phyloP scores from a whole-genome alignment of 2,797 vertebrate genomes.

The Naso thynnoides region DNA sequence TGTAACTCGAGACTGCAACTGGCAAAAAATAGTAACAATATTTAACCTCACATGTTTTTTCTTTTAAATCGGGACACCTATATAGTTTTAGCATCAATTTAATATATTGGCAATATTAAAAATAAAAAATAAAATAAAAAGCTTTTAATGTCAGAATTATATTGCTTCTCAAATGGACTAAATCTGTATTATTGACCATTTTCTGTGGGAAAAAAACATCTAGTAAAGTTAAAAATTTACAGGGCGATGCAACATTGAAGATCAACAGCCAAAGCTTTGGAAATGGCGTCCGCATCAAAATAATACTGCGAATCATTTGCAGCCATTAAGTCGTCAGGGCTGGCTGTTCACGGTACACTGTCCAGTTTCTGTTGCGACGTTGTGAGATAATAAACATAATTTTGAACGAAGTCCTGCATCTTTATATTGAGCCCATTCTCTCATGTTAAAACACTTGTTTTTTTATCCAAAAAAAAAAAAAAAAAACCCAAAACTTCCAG shows the following conservation, averaged over 20 bases:
- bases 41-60: not conserved
- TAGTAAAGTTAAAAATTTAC: not conserved
- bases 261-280: conserved; percentile 28
- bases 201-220: not conserved
- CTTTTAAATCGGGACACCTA: not conserved
- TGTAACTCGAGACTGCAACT: not conserved
- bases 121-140: conserved; percentile 8
- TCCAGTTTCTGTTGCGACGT: conserved; percentile 10
- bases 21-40: not conserved
- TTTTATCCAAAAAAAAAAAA: not conserved
- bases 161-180: not conserved
- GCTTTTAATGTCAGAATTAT: no score
- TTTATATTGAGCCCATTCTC: conserved; percentile 11
- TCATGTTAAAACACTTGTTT: conserved; percentile 5
- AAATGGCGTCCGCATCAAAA: conserved; percentile 64
- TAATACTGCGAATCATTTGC: conserved; percentile 36
- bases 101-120: not conserved
- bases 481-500: not conserved
- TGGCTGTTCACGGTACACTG: conserved; percentile 12
- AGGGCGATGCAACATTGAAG: conserved; percentile 2
- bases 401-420: not conserved
- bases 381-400: conserved; percentile 1
- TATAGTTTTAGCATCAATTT: not conserved
- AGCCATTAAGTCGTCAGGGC: conserved; percentile 40
- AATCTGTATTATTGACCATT: not conserved